Evolutionary conservation across 2,113 vertebrate genomes (phyloP).

Genomic region (Pipra filicauda): DNA sequence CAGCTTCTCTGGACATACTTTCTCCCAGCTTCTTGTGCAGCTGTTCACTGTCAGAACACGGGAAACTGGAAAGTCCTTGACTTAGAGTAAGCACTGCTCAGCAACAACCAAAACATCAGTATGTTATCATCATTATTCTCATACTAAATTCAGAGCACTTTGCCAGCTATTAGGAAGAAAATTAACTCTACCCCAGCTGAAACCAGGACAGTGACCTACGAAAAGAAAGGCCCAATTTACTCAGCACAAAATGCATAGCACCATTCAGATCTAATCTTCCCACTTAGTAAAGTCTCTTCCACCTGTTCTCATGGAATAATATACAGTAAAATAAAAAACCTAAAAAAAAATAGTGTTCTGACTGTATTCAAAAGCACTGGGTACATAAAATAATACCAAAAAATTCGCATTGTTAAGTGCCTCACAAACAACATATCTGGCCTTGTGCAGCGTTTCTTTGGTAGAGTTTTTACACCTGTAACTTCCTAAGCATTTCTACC

Average conservation of each 20-base stretch:
- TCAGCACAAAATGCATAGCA: not conserved
- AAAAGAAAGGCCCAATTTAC: not conserved
- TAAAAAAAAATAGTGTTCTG: not conserved
- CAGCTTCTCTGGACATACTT: not conserved
- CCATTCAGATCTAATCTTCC: not conserved
- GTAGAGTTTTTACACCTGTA: not conserved
- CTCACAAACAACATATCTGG: not conserved
- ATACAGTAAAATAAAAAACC: not conserved
- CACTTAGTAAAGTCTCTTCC: not conserved
- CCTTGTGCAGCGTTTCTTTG: not conserved
- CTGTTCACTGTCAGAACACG: not conserved
- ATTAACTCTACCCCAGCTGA: not conserved
- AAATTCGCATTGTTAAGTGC: not conserved
- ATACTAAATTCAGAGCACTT: not conserved
- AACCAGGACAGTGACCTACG: not conserved
- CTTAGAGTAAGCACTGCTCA: no score
- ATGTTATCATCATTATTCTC: not conserved
- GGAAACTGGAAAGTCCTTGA: not conserved
- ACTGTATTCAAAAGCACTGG: not conserved
- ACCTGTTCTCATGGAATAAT: not conserved
- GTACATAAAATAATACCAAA: not conserved
- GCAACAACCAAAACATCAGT: not conserved
- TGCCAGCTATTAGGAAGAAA: not conserved
- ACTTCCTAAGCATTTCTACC: not conserved
- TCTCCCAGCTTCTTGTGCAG: not conserved